Evolutionary conservation across 2,797 vertebrate species (phyloP).

Genomic region (Buphagus erythrorhynchus): DNA sequence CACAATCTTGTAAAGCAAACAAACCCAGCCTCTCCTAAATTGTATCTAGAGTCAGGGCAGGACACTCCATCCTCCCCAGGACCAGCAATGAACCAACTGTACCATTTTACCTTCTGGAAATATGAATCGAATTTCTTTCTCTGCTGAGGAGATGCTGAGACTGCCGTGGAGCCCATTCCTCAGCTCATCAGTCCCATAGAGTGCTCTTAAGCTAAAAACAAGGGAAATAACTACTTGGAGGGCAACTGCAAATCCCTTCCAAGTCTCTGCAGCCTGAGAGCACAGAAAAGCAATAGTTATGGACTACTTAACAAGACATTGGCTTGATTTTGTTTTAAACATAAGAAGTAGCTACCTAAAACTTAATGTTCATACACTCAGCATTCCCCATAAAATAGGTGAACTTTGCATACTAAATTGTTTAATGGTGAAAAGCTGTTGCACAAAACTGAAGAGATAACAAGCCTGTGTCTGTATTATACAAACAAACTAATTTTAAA

Average conservation of each 20-base stretch:
- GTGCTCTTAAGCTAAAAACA: constrained; percentile 89
- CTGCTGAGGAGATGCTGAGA: constrained; percentile 81
- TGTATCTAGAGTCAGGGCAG: not conserved
- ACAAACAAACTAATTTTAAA: not conserved
- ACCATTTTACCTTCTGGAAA: constrained; percentile 88
- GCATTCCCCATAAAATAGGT: not conserved
- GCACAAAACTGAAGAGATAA: not conserved
- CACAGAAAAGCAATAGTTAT: not conserved
- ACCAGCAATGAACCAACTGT: not conserved
- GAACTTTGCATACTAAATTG: not conserved
- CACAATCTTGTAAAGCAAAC: not conserved
- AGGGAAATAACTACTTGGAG: not conserved
- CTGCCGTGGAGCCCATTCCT: constrained; percentile 94
- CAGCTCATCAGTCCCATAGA: constrained; percentile 90
- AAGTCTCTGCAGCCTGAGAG: not conserved
- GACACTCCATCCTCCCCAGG: not conserved
- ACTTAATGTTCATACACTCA: not conserved
- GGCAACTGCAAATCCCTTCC: not conserved
- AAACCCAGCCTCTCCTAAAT: not conserved
- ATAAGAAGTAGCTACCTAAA: not conserved
- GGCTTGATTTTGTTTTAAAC: not conserved
- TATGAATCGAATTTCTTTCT: constrained; percentile 92
- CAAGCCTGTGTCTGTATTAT: not conserved
- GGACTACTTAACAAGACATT: not conserved
- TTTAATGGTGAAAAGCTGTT: not conserved